Conservation (phyloP, 23 tunicate genomes). For the Trididemnum clinides region DNA sequence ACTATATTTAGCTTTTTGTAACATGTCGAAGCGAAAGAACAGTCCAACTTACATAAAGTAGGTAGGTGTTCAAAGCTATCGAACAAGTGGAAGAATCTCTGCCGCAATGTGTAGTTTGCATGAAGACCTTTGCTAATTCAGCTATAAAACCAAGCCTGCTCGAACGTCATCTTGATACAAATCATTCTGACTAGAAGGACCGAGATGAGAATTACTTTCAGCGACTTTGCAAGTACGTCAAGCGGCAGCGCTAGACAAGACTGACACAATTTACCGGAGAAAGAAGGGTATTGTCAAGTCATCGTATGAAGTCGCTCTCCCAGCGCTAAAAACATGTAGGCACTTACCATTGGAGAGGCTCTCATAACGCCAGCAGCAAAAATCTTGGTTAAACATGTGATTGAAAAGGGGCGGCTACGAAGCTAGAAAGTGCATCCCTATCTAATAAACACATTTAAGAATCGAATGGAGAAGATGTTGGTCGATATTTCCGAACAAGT, state of each 20-base stretch:
- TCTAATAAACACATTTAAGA: conserved; percentile 42
- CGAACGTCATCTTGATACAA: conserved; percentile 59
- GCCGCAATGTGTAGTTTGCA: conserved; percentile 36
- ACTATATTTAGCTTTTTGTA: background rate
- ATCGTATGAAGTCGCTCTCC: conserved; percentile 56
- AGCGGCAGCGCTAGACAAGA: conserved; percentile 68
- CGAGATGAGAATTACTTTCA: conserved; percentile 59
- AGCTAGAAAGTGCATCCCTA: conserved; percentile 47
- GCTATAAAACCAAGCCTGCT: conserved; percentile 33
- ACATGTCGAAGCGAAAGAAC: conserved; percentile 24
- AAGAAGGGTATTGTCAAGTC: conserved; percentile 42
- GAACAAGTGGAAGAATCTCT: conserved; percentile 5
- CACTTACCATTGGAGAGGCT: conserved; percentile 61
- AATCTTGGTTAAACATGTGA: conserved; percentile 51
- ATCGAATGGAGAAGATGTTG: conserved; percentile 55
- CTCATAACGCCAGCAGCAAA: conserved; percentile 55
- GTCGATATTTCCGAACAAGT: conserved; percentile 49
- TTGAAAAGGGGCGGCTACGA: conserved; percentile 50
- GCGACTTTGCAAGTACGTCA: conserved; percentile 62
- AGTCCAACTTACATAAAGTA: conserved; percentile 12
- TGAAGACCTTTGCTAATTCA: conserved; percentile 28
- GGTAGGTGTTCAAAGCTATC: conserved; percentile 7
- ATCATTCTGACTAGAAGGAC: conserved; percentile 45
- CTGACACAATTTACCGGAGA: conserved; percentile 54
- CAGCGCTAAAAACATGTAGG: conserved; percentile 59